These are phyloP conservation scores for Palythoa grandiflora DNA, from an alignment of 92 coral and sea anemone species.

Conservation along the genomic window DNA sequence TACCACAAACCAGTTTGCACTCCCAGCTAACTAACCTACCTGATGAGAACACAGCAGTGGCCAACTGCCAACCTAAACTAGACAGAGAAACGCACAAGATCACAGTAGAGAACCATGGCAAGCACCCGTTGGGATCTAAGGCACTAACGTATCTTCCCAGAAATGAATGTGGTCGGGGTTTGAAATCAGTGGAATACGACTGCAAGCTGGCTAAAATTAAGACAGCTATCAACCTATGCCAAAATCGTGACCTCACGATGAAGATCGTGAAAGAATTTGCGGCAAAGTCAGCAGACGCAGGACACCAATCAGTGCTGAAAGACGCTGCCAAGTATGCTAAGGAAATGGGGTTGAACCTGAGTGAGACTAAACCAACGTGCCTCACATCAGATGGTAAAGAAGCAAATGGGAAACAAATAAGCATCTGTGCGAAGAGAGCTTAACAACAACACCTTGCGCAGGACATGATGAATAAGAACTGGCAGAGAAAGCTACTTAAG, in stretches of 20 bases:
- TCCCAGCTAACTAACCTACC: neutral
- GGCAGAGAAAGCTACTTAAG: neutral
- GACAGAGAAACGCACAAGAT: neutral
- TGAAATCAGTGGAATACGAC: neutral
- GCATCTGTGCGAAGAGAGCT: too few relatives aligned
- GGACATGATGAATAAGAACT: too few relatives aligned
- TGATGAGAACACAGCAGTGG: neutral
- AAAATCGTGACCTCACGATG: neutral
- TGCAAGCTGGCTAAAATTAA: slow-evolving; percentile 15
- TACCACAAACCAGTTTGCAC: neutral
- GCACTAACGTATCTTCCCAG: neutral
- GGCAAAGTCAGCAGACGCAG: neutral
- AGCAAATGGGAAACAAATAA: too few relatives aligned
- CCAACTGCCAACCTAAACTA: neutral
- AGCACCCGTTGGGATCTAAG: neutral
- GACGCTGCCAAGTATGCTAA: neutral
- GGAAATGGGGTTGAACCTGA: too few relatives aligned
- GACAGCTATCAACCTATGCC: neutral
- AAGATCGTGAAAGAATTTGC: neutral
- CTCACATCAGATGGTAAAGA: too few relatives aligned
- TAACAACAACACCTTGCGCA: too few relatives aligned
- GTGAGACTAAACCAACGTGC: too few relatives aligned
- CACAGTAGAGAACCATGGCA: neutral
- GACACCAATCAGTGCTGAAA: slow-evolving; percentile 14
- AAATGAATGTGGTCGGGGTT: neutral